Evolutionary conservation across 2,797 vertebrate genomes (phyloP).

Genomic region (Malurus splendens): DNA sequence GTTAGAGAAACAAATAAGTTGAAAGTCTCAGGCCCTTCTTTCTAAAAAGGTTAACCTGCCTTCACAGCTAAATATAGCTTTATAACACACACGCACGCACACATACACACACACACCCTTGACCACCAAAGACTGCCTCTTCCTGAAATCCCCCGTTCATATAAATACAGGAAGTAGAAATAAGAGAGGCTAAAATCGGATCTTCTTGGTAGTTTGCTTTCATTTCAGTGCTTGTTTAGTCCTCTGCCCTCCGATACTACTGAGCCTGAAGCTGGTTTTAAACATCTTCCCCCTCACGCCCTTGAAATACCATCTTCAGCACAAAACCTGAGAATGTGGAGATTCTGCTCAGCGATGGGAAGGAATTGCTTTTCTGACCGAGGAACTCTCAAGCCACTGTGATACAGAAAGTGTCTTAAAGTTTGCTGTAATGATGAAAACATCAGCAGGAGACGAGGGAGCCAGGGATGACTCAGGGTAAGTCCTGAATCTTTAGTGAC

Average conservation of each 20-base stretch:
- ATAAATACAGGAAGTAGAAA: slow-evolving; percentile 77
- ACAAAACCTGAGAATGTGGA: slow-evolving; percentile 28
- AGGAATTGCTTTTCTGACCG: slow-evolving; percentile 16
- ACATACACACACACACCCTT: slow-evolving; percentile 43
- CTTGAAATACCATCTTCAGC: slow-evolving; percentile 15
- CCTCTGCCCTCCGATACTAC: background rate
- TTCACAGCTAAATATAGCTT: slow-evolving; percentile 56
- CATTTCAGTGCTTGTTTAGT: slow-evolving; percentile 26
- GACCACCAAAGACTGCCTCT: slow-evolving; percentile 84
- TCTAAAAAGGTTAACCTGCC: slow-evolving; percentile 13
- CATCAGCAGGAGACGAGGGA: slow-evolving; percentile 42
- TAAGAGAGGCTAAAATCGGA: slow-evolving; percentile 54
- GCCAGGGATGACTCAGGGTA: slow-evolving; percentile 64
- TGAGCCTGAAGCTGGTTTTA: background rate
- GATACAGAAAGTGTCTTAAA: slow-evolving; percentile 37
- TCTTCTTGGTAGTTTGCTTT: slow-evolving; percentile 48
- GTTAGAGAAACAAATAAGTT: background rate
- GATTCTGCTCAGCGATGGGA: slow-evolving; percentile 38
- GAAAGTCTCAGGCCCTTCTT: background rate
- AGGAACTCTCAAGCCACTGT: slow-evolving; percentile 43
- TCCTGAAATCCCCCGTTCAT: slow-evolving; percentile 77
- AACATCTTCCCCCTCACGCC: slow-evolving; percentile 9
- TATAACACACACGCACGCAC: background rate
- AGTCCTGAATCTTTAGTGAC: slow-evolving; percentile 53
- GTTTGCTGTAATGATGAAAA: slow-evolving; percentile 64